phyloP scores from a whole-genome alignment of 2,113 vertebrate species.

The Rhagologus leucostigma region DNA sequence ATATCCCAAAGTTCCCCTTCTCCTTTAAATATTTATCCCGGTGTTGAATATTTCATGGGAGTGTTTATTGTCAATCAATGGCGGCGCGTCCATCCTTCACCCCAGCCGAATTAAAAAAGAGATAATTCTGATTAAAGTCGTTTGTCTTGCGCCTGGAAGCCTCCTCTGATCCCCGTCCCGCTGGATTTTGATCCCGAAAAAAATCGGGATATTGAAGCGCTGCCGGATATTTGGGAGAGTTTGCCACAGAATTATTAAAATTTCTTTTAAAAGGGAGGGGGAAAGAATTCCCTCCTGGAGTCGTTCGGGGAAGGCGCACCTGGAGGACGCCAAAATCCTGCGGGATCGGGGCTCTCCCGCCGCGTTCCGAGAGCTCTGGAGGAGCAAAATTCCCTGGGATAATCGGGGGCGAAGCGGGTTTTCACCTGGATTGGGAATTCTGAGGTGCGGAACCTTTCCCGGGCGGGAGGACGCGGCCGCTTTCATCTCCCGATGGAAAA shows the following conservation, averaged over 20 bases:
- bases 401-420: not conserved
- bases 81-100: not conserved
- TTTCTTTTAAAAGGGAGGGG: not conserved
- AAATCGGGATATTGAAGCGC: not conserved
- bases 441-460: not conserved
- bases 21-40: slow-evolving; percentile 78
- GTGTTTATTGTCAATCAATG: slow-evolving; percentile 80
- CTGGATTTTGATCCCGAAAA: not conserved
- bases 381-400: not conserved
- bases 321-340: not conserved
- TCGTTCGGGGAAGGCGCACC: not conserved
- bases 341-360: not conserved
- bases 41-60: slow-evolving; percentile 77
- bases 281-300: not conserved
- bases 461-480: not conserved
- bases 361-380: not conserved
- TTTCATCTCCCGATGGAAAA: not conserved
- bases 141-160: slow-evolving; percentile 17
- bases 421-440: not conserved
- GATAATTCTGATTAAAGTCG: slow-evolving; percentile 47
- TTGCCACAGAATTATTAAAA: not conserved
- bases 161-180: not conserved
- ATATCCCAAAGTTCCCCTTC: slow-evolving; percentile 61
- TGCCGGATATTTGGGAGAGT: not conserved
- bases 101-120: slow-evolving; percentile 16